A percentile compares a stretch with the other conserved stretches of the same genome.
Conservation (phyloP, 2,797 vertebrate species). For the Siniperca undulata region DNA sequence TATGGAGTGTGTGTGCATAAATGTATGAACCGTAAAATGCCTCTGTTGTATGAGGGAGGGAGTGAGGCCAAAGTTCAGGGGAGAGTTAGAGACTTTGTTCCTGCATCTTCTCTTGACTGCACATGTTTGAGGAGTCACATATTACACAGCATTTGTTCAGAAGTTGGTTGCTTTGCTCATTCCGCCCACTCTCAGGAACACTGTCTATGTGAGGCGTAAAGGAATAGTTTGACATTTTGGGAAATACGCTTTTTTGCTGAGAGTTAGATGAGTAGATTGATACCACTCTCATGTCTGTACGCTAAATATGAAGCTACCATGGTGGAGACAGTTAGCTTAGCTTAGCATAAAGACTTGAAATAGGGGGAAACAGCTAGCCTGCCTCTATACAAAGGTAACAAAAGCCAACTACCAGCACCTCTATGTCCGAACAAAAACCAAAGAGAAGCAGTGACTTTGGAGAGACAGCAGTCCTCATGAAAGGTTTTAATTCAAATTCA, state of each 20-base stretch:
- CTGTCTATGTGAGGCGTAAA: neutral
- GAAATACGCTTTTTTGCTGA: too few relatives aligned
- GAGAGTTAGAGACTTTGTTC: neutral
- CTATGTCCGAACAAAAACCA: too few relatives aligned
- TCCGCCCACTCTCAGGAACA: neutral
- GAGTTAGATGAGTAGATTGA: too few relatives aligned
- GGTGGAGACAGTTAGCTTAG: too few relatives aligned
- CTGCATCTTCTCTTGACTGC: slow-evolving; percentile 3
- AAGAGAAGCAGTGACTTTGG: too few relatives aligned
- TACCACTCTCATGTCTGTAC: too few relatives aligned
- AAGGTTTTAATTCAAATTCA: neutral
- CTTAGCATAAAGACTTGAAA: too few relatives aligned
- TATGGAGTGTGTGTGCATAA: slow-evolving; percentile 28
- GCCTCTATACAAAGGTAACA: too few relatives aligned
- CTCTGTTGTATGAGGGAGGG: neutral
- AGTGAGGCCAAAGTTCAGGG: slow-evolving; percentile 5
- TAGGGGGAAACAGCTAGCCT: too few relatives aligned
- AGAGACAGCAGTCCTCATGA: neutral
- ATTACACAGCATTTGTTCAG: neutral
- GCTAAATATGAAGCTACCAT: too few relatives aligned
- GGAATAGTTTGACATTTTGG: neutral
- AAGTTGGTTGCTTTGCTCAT: neutral
- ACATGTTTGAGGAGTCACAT: slow-evolving; percentile 6
- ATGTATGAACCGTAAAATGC: slow-evolving; percentile 24
- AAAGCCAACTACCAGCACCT: too few relatives aligned